Base-by-base conservation (phyloP, 2,797 vertebrate genomes). In the Calcarius lapponicus region DNA sequence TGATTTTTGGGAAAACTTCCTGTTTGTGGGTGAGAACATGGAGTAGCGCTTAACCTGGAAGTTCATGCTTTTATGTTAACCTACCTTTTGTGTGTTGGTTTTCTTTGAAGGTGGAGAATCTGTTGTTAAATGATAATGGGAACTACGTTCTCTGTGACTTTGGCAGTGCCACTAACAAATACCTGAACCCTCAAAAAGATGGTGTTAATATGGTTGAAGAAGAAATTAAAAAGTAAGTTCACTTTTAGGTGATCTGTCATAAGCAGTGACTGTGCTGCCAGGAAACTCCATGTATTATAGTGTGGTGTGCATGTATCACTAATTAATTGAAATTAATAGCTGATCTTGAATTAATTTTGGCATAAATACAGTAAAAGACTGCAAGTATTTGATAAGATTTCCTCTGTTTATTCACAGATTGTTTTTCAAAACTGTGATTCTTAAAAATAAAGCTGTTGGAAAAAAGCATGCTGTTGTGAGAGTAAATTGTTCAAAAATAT, bases 91-190 rank as follows among this genome's bases (percentile, higher is more conserved):
- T 90, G 54, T 92, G 9, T 54, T 57, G 54, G 64, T 97, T 93
- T 96, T 70, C 66, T 82, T 96, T 90, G 69, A 97, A 99, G 99
- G 99, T 99, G 92, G 99, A 99, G 97, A 99, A 99, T 95, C 98
- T 99, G 90, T 98, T 99, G 88, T 97, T 99, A 92, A 99, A 98
- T 18, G 99, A 99, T 93, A 97, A 98, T 24, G 99, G 99, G 50
- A 99, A 98, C 96, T 99, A 99, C 12, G 99, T 99, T 65, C 98
- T 99, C 79, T 99, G 99, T 92, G 99, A 99, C 95, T 99, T 99
- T 14, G 99, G 99, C 96, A 99, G 99, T 91, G 98, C 99, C 86
- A 99, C 99, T 69, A 99, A 99, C 97, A 99, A 99, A 90, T 98
- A 99, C 71, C 97, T 99, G 95, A 98, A 98, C 96, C 99, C 99